Evolutionary conservation across 1,140 invertebrate genomes (phyloP).

Genomic region (Agrilus planipennis): DNA sequence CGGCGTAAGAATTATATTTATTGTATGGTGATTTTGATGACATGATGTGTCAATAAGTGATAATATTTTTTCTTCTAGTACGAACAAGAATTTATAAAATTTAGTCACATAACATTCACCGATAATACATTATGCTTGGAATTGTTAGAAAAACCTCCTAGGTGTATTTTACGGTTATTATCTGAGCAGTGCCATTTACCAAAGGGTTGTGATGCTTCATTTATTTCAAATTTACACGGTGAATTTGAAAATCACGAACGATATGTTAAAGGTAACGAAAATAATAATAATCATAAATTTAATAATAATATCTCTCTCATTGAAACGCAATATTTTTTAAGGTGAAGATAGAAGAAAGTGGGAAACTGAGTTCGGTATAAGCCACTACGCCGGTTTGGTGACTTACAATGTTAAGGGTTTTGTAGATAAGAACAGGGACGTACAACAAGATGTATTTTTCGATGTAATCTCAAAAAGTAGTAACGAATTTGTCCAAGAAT

Average conservation of each 20-base stretch:
- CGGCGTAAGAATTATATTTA: too few relatives aligned
- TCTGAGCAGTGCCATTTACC: conserved; percentile 92
- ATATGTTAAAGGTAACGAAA: conserved; percentile 65
- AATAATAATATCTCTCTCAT: too few relatives aligned
- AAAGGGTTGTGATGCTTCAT: conserved; percentile 82
- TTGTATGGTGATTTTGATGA: too few relatives aligned
- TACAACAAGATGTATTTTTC: conserved; percentile 90
- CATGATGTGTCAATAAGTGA: conserved; percentile 1
- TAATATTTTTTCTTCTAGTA: conserved; percentile 49
- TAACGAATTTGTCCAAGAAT: conserved; percentile 77
- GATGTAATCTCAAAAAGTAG: conserved; percentile 79
- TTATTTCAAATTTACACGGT: conserved; percentile 77
- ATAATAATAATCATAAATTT: conserved; percentile 1
- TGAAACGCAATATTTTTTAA: conserved; percentile 14
- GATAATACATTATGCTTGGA: conserved; percentile 84
- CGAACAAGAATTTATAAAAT: conserved; percentile 75
- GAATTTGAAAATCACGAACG: conserved; percentile 78
- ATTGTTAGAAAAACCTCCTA: conserved; percentile 79
- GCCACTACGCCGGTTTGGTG: conserved; percentile 92
- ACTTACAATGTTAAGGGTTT: conserved; percentile 88
- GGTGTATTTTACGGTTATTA: conserved; percentile 76
- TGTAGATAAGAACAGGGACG: conserved; percentile 93
- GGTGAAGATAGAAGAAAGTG: conserved; percentile 68
- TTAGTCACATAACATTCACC: conserved; percentile 81
- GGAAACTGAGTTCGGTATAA: conserved; percentile 84